A percentile compares a stretch with the other conserved stretches of the same genome.
Conservation (phyloP, 2,888 invertebrate species). For the Dyspetes luteomarginatus region DNA sequence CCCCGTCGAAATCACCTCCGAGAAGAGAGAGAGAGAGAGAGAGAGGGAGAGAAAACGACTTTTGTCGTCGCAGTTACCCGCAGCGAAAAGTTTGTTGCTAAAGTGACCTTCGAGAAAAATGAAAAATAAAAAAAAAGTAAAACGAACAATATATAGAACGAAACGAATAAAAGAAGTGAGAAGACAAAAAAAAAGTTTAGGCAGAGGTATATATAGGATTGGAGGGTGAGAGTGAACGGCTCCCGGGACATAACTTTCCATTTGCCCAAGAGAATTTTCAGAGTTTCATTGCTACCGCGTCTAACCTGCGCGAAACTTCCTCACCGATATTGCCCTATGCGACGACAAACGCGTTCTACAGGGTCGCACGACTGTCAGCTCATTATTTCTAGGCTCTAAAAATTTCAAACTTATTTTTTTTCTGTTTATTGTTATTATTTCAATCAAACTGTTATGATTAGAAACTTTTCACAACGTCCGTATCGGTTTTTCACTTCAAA, state of each 20-base stretch:
- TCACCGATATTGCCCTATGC: neutral
- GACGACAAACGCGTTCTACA: neutral
- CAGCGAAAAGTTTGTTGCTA: constrained; percentile 49
- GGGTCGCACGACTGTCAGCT: neutral
- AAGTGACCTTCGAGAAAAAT: constrained; percentile 61
- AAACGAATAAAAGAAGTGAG: constrained; percentile 36
- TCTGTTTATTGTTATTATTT: too few species aligned
- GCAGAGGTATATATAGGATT: neutral
- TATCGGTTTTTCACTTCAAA: too few species aligned
- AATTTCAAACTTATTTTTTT: neutral
- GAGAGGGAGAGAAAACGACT: constrained; percentile 8
- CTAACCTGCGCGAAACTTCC: neutral
- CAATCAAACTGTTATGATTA: too few species aligned
- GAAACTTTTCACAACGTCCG: too few species aligned
- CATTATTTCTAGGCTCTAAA: neutral
- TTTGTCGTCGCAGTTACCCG: constrained; percentile 51
- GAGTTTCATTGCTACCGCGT: constrained; percentile 22
- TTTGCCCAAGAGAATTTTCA: constrained; percentile 21
- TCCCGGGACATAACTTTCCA: constrained; percentile 46
- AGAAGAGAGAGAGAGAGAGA: neutral
- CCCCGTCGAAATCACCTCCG: neutral
- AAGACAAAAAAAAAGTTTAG: constrained; percentile 29
- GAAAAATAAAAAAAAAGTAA: constrained; percentile 29
- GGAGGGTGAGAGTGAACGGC: constrained; percentile 29
- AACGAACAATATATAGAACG: constrained; percentile 8